Base-by-base conservation (phyloP, 2,113 vertebrate species). In the Mugil cephalus region DNA sequence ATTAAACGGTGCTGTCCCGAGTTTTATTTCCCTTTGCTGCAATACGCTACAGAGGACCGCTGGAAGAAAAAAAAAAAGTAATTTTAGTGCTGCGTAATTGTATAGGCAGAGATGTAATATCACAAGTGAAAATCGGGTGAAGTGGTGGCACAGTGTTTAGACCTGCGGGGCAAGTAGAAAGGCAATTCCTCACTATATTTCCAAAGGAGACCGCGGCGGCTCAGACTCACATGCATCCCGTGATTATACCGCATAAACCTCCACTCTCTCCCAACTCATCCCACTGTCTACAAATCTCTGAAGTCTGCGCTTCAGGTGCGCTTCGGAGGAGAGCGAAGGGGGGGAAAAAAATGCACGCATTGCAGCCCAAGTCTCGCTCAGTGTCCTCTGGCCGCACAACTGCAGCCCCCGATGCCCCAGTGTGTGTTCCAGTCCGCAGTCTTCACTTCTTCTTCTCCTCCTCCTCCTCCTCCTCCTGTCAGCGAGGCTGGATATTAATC, bases 331-430 rank as follows among this genome's bases (percentile, higher is more conserved):
- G 24, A 30, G 24, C n/a, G n/a, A n/a, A 30, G 24, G 24, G 24
- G 24, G 24, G 5, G 24, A 52, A 40, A 11, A 15, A 60, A 91
- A 91, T 91, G 84, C 90, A 93, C 91, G 92, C 90, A 92, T 87
- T 93, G 92, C 92, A 92, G 89, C 78, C 78, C 74, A 67, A 4
- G 70, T 70, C 65, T 85, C 63, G 30, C 78, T 43, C 47, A 18
- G 82, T 77, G 81, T 86, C 73, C 74, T 86, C 75, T 66, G 66
- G 73, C 75, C 67, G 74, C 55, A 46, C 77, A 80, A 77, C 82
- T 73, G 85, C 87, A 85, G 77, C 79, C 66, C 68, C 43, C 34
- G 59, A 34, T 53, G 60, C 70, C 24, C 62, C 61, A n/a, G 68
- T 34, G 71, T 54, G 74, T 21, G 53, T 12, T 66, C 55, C 74